Conservation (phyloP, 2,888 invertebrate species). For the Cepaea hortensis region DNA sequence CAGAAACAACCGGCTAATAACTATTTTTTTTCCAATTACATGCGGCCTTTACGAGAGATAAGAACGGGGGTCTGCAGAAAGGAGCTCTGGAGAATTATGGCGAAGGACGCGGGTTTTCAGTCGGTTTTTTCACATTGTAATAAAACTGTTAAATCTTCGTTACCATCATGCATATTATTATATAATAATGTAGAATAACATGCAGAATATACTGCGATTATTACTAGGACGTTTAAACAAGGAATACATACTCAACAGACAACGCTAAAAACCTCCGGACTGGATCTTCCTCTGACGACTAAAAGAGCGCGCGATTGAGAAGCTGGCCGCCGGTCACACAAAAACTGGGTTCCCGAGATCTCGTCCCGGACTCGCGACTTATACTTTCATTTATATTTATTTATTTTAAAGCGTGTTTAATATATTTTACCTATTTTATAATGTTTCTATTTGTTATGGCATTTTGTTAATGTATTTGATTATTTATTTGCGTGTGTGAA, state of each 20-base stretch:
- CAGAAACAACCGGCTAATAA: not conserved
- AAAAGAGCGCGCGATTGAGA: constrained; percentile 42
- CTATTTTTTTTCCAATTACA: not conserved
- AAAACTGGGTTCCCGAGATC: constrained; percentile 33
- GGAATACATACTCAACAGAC: not conserved
- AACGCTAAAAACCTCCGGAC: not conserved
- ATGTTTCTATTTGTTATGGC: too few relatives aligned
- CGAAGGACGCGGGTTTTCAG: not conserved
- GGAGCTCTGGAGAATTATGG: not conserved
- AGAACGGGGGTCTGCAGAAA: not conserved
- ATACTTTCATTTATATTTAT: not conserved
- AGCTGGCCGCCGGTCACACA: constrained; percentile 36
- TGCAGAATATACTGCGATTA: not conserved
- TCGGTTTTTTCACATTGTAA: too few relatives aligned
- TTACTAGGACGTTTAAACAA: not conserved
- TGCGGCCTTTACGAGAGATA: too few relatives aligned
- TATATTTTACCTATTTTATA: too few relatives aligned
- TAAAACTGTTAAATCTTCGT: not conserved
- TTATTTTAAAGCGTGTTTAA: not conserved
- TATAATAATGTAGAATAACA: not conserved
- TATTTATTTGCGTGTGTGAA: too few relatives aligned
- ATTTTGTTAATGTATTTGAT: too few relatives aligned
- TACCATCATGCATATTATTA: not conserved
- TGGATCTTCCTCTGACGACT: not conserved
- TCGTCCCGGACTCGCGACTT: not conserved